Percentiles rank a stretch among this genome's conserved stretches.
These are phyloP conservation scores for Opisthocomus hoazin DNA, from an alignment of 2,113 vertebrate genomes.

Conservation along the genomic window DNA sequence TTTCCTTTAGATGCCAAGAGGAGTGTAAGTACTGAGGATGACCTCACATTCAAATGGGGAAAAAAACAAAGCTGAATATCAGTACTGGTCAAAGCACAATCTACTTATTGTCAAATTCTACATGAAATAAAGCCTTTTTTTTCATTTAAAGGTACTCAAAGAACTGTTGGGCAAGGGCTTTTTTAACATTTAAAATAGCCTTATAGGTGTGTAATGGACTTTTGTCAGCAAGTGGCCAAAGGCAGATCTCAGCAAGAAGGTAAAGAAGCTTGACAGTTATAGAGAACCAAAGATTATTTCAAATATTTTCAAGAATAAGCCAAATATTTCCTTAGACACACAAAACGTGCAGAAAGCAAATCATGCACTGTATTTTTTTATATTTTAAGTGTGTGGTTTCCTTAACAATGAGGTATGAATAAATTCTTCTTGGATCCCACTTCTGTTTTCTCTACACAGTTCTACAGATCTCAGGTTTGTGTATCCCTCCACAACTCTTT, in stretches of 20 bases:
- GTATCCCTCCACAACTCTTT: neutral
- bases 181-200: neutral
- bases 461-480: neutral
- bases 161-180: neutral
- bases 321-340: neutral
- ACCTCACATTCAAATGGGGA: neutral
- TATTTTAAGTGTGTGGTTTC: neutral
- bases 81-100: neutral
- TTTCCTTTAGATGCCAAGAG: neutral
- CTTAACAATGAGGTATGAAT: neutral
- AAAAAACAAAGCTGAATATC: neutral
- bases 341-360: neutral
- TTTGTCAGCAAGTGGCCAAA: neutral
- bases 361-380: neutral
- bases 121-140: neutral
- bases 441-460: neutral
- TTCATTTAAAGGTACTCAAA: neutral
- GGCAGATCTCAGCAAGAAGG: neutral
- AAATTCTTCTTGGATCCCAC: neutral
- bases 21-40: neutral
- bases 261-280: neutral
- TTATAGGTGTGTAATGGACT: neutral
- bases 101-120: neutral
- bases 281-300: neutral
- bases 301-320: neutral